These are phyloP conservation scores for Drosophila antonietae DNA, from an alignment of 2,888 invertebrate species.

Conservation along the genomic window DNA sequence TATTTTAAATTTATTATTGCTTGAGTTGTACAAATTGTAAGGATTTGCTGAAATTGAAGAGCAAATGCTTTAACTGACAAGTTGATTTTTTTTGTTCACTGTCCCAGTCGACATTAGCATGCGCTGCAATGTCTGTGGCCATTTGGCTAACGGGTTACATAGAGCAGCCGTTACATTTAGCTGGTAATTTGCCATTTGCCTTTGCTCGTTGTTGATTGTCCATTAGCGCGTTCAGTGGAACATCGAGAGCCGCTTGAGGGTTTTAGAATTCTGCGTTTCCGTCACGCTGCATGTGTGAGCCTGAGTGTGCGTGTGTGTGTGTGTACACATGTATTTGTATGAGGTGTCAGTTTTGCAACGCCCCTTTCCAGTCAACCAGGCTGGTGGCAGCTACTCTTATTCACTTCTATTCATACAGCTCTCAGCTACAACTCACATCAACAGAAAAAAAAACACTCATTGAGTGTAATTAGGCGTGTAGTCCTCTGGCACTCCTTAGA, in stretches of 20 bases:
- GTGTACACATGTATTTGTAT: not conserved
- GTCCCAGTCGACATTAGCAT: constrained; percentile 2
- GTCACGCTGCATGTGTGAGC: constrained; percentile 15
- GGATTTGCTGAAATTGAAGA: not conserved
- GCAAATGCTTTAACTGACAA: not conserved
- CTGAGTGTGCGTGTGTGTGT: not conserved
- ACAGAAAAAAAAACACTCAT: constrained; percentile 46
- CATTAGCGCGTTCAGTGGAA: constrained; percentile 63
- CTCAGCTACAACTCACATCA: constrained; percentile 38
- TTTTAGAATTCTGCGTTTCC: constrained; percentile 18
- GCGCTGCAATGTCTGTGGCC: constrained; percentile 4
- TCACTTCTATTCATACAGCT: constrained; percentile 17
- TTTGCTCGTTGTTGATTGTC: constrained; percentile 63
- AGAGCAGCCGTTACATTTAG: constrained; percentile 49
- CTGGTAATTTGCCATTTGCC: constrained; percentile 61
- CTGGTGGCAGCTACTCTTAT: constrained; percentile 17
- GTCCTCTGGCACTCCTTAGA: constrained; percentile 31
- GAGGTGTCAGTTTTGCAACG: constrained; percentile 65
- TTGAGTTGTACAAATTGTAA: no score
- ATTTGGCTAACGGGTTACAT: constrained; percentile 48
- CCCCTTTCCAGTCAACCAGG: constrained; percentile 33
- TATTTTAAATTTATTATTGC: no score
- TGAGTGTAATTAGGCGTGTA: constrained; percentile 69
- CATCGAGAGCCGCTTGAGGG: constrained; percentile 42
- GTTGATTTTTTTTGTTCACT: not conserved